Evolutionary conservation across 2,113 vertebrate species (phyloP).

Genomic region (Caranx ignobilis): DNA sequence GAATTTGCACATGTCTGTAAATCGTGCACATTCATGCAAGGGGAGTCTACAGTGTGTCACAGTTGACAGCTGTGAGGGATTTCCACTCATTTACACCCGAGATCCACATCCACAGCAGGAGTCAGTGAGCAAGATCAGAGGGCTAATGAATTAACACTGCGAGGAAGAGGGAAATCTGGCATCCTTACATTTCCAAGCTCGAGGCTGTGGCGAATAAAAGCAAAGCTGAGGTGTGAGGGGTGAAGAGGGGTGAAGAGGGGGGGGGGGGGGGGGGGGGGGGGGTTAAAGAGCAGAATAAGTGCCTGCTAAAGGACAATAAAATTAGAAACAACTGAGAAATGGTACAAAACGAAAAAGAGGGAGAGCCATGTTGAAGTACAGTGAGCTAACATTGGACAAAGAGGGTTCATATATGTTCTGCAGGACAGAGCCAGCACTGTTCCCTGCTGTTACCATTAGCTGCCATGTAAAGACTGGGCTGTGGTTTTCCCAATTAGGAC

Average conservation of each 20-base stretch:
- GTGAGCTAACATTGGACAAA: not conserved
- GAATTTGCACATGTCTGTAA: not conserved
- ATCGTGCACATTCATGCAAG: not conserved
- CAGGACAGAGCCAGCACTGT: conserved; percentile 8
- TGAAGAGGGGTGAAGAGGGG: not conserved
- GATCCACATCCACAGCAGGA: conserved; percentile 24
- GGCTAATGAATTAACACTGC: conserved; percentile 37
- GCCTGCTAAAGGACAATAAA: not conserved
- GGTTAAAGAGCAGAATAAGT: not conserved
- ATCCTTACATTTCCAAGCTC: conserved; percentile 44
- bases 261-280: not conserved
- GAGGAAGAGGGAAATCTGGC: conserved; percentile 7
- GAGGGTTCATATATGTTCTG: too few relatives aligned
- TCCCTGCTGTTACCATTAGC: conserved; percentile 8
- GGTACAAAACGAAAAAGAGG: not conserved
- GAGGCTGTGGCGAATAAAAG: conserved; percentile 32
- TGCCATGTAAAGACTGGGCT: conserved; percentile 10
- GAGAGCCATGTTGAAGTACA: conserved; percentile 7
- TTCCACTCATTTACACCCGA: conserved; percentile 9
- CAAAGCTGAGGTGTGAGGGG: not conserved
- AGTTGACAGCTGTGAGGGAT: not conserved
- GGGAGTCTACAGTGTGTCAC: not conserved
- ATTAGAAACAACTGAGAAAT: not conserved
- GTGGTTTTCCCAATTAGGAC: conserved; percentile 1
- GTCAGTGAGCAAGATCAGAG: conserved; percentile 6